Conservation (phyloP, 2,113 vertebrate genomes). For the Calyptommatus sinebrachiatus region DNA sequence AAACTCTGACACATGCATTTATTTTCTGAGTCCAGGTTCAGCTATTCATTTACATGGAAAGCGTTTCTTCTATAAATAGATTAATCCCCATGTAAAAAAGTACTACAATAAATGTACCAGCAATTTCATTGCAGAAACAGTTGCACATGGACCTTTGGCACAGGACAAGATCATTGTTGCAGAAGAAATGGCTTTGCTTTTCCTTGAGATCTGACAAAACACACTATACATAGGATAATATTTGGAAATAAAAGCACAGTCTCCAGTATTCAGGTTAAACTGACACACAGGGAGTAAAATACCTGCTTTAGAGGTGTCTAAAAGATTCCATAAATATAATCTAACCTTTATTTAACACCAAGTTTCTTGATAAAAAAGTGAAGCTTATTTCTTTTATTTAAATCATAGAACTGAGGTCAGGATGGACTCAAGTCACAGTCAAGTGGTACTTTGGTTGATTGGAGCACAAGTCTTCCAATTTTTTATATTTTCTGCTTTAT, state of each 20-base stretch:
- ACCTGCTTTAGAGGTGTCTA: not conserved
- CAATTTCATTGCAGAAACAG: not conserved
- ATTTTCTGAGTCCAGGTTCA: too few relatives aligned
- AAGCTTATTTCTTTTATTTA: slow-evolving; percentile 2
- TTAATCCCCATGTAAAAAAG: not conserved
- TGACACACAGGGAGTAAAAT: slow-evolving; percentile 9
- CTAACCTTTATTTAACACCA: slow-evolving; percentile 12
- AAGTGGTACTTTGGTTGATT: slow-evolving; percentile 13
- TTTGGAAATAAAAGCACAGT: not conserved
- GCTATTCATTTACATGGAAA: too few relatives aligned
- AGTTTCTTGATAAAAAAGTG: not conserved
- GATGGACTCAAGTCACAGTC: not conserved
- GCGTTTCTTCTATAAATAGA: not conserved
- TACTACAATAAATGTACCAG: not conserved
- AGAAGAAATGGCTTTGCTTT: slow-evolving; percentile 3
- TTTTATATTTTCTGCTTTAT: slow-evolving; percentile 10
- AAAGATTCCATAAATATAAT: slow-evolving; percentile 23
- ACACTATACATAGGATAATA: not conserved
- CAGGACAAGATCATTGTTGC: not conserved
- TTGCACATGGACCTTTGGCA: not conserved
- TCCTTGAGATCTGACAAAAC: not conserved
- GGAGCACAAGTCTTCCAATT: not conserved
- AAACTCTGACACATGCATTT: too few relatives aligned
- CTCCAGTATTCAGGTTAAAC: slow-evolving; percentile 21
- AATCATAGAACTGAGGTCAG: not conserved